phyloP scores from a whole-genome alignment of 2,797 vertebrate species.

The Danio choprae region DNA sequence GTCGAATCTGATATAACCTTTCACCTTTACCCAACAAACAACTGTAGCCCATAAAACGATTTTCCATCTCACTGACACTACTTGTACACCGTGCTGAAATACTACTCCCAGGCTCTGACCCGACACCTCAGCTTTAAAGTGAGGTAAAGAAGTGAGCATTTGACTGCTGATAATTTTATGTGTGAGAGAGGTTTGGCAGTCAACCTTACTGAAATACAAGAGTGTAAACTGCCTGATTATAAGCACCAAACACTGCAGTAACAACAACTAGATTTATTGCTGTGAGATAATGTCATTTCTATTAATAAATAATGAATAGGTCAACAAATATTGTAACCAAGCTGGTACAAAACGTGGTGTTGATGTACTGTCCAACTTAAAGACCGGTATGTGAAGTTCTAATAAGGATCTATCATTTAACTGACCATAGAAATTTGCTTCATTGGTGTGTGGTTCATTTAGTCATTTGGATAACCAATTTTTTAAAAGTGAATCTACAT shows the following conservation, averaged over 20 bases:
- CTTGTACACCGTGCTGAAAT: conserved; percentile 11
- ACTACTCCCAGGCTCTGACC: not conserved
- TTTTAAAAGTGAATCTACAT: too few species aligned
- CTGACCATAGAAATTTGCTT: too few species aligned
- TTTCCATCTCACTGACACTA: conserved; percentile 18
- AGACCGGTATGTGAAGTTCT: too few species aligned
- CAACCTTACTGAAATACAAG: not conserved
- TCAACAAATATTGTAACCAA: not conserved
- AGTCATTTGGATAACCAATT: too few species aligned
- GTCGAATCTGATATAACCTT: conserved; percentile 13
- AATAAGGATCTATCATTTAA: too few species aligned
- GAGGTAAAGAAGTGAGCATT: conserved; percentile 27
- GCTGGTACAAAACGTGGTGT: too few species aligned
- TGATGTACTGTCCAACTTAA: too few species aligned
- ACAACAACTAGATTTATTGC: not conserved
- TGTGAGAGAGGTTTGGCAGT: not conserved
- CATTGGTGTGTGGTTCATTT: too few species aligned
- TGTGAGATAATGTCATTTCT: not conserved
- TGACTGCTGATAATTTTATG: not conserved
- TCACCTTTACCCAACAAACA: conserved; percentile 8
- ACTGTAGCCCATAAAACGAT: not conserved
- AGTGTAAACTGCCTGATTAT: not conserved
- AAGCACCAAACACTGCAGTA: not conserved
- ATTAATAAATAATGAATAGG: not conserved
- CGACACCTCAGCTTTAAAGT: conserved; percentile 35